Percentiles rank a stretch among this genome's conserved stretches.
These are phyloP conservation scores for Ormyrus labotus DNA, from an alignment of 2,888 invertebrate genomes.

Conservation along the genomic window DNA sequence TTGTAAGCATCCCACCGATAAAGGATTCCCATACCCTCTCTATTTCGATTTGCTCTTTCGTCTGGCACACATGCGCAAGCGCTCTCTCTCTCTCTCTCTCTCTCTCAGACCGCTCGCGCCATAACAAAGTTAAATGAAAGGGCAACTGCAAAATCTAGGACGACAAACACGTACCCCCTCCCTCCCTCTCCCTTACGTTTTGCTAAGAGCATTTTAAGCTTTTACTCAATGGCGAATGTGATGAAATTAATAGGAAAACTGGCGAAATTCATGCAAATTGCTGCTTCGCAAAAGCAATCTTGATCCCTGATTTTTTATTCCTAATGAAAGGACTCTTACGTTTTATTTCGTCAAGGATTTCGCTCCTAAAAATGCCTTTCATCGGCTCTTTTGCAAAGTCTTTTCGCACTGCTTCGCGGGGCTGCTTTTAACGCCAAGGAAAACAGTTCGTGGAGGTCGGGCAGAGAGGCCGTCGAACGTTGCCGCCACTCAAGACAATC, in stretches of 20 bases:
- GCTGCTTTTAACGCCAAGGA: too few relatives aligned
- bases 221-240: constrained; percentile 57
- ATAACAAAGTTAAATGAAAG: constrained; percentile 59
- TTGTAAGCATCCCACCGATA: constrained; percentile 48
- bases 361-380: not conserved
- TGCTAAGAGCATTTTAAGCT: constrained; percentile 40
- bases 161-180: constrained; percentile 54
- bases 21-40: constrained; percentile 55
- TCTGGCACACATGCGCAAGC: not conserved
- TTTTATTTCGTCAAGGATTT: constrained; percentile 36
- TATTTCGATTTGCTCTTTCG: constrained; percentile 46
- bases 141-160: constrained; percentile 57
- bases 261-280: constrained; percentile 59
- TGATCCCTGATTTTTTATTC: constrained; percentile 36
- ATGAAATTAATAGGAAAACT: constrained; percentile 58
- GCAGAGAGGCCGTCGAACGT: too few relatives aligned
- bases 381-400: too few relatives aligned
- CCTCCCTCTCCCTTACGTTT: constrained; percentile 2
- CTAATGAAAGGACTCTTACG: constrained; percentile 26
- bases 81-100: not conserved
- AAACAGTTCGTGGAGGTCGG: too few relatives aligned
- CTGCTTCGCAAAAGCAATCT: constrained; percentile 50
- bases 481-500: too few relatives aligned
- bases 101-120: constrained; percentile 3
- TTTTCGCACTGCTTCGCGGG: too few relatives aligned